Evolutionary conservation across 2,888 invertebrate species (phyloP).

Genomic region (Parnassius apollo): DNA sequence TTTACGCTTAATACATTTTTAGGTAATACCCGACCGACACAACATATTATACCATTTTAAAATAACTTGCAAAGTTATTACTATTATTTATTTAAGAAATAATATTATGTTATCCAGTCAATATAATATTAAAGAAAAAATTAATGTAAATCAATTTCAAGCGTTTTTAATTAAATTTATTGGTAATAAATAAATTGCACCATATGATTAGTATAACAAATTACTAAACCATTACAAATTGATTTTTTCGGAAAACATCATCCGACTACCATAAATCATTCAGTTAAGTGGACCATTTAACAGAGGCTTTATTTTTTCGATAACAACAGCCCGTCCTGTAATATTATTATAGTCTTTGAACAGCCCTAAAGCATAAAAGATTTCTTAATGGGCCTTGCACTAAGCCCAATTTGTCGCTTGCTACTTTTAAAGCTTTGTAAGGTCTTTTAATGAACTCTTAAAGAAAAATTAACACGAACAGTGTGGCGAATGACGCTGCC

Average conservation of each 20-base stretch:
- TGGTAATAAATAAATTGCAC: slow-evolving; percentile 9
- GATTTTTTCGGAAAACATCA: slow-evolving; percentile 12
- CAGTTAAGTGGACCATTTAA: slow-evolving; percentile 13
- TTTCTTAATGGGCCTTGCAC: slow-evolving; percentile 50
- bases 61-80: too few species aligned
- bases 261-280: slow-evolving; percentile 17
- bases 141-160: background rate
- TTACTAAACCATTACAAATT: slow-evolving; percentile 11
- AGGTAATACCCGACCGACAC: too few species aligned
- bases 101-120: too few species aligned
- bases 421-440: slow-evolving; percentile 54
- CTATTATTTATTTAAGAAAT: too few species aligned
- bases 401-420: slow-evolving; percentile 65
- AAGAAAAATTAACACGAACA: slow-evolving; percentile 65
- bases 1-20: too few species aligned
- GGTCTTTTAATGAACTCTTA: slow-evolving; percentile 63
- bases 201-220: slow-evolving; percentile 9
- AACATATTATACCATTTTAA: too few species aligned
- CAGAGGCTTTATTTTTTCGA: slow-evolving; percentile 18
- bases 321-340: slow-evolving; percentile 3
- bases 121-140: too few species aligned
- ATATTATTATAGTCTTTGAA: too few species aligned
- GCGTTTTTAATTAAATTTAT: background rate
- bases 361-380: slow-evolving; percentile 8
- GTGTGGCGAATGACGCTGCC: slow-evolving; percentile 58